Evolutionary conservation across 1,140 invertebrate species (phyloP), one percentile per base, ranked within the genome.

Genomic region (Drosophila seguyi): DNA sequence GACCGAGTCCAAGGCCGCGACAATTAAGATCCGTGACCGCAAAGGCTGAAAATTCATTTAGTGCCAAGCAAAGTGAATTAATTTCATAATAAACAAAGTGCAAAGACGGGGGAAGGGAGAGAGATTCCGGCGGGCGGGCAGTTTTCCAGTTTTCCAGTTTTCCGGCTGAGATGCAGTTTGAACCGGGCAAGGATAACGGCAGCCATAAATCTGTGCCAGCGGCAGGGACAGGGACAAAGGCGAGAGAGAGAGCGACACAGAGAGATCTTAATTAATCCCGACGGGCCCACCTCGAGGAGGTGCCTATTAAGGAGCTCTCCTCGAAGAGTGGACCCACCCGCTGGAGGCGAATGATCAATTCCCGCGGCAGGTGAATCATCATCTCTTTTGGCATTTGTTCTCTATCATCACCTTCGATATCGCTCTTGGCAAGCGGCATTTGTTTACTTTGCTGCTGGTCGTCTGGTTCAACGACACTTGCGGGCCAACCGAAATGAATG

Each of bases 1-100:
- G 29, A n/a, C 41, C 20, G 50, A 52, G 22, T 53, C 45, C 73
- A 76, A 76, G 74, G 74, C 34, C 61, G 36, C 44, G 18, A 34
- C 69, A 76, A 67, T 76, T 76, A 67, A 67, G 25, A 74, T 74
- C 71, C 38, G 55, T 61, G 71, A 74, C 71, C 71, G 71, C 69
- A 53, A 74, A 74, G 22, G 67, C 71, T 52, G 39, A 75, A 75
- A 75, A 76, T 38, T 68, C 73, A 59, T 59, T 76, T 76, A 76
- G 68, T 76, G 73, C 38, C 73, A 44, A 55, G 61, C 50, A 76
- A 71, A 58, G 74, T 67, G 47, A 67, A 76, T 76, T 76, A 75
- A 65, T 57, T 75, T 50, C 44, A 65, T 57, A 55, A 75, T 75
- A 75, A 75, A 73, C 68, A 71, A 71, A 42, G 36, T 57, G 73